These are phyloP conservation scores for Phyllostomus discolor DNA, from an alignment of 2,113 vertebrate genomes.

Conservation along the genomic window DNA sequence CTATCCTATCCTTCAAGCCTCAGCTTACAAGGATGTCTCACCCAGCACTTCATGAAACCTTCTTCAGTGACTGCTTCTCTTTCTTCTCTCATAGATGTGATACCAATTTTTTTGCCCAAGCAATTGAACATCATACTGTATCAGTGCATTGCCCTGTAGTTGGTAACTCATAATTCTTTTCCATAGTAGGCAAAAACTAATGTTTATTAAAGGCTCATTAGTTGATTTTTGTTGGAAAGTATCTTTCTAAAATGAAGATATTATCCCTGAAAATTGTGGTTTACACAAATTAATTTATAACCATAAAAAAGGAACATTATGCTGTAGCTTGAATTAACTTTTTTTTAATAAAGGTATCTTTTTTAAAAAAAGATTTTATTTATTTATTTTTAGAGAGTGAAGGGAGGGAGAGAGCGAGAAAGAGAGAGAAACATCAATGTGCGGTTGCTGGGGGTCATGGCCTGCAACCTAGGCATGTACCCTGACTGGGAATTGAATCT, in stretches of 20 bases:
- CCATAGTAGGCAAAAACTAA: neutral
- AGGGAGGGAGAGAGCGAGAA: too few species aligned
- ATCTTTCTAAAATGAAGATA: neutral
- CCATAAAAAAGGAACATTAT: neutral
- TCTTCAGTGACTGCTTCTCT: neutral
- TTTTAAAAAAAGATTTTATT: too few species aligned
- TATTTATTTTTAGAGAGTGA: too few species aligned
- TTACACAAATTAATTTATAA: slow-evolving; percentile 12
- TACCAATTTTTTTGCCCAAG: neutral
- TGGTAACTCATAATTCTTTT: neutral
- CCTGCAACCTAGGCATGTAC: too few species aligned
- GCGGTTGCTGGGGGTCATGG: too few species aligned
- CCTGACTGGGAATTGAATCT: too few species aligned
- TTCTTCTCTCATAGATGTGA: neutral
- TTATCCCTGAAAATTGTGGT: neutral
- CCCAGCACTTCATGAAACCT: neutral
- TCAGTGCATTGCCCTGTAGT: neutral
- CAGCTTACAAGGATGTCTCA: neutral
- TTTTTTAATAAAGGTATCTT: neutral
- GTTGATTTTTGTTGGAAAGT: neutral
- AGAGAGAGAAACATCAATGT: too few species aligned
- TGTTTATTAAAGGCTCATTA: neutral
- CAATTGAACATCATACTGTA: neutral
- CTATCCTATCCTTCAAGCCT: neutral
- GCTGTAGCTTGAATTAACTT: neutral